phyloP scores from a whole-genome alignment of 1,140 invertebrate genomes.

The Tetramorium alpestre region DNA sequence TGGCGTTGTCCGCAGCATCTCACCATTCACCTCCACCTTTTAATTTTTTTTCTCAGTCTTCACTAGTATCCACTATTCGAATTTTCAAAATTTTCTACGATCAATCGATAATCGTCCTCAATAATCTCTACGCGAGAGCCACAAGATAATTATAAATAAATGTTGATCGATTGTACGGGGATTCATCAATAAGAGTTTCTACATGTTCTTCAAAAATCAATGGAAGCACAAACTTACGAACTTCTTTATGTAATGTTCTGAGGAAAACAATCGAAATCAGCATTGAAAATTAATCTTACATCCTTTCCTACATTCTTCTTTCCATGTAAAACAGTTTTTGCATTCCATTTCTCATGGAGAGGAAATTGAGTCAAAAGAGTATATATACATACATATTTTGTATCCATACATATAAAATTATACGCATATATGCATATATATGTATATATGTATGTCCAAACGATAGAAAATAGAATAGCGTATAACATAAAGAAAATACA shows the following conservation, averaged over 20 bases:
- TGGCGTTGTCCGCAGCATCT: conserved; percentile 82
- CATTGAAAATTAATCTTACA: not conserved
- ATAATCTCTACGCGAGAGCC: not conserved
- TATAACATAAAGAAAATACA: too few species aligned
- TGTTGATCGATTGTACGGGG: not conserved
- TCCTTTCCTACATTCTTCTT: not conserved
- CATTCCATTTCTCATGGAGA: not conserved
- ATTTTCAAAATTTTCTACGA: not conserved
- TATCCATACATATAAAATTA: too few species aligned
- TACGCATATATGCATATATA: too few species aligned
- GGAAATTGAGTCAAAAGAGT: not conserved
- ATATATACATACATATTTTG: not conserved
- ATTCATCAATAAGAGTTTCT: not conserved
- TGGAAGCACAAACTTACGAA: not conserved
- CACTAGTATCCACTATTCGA: conserved; percentile 16
- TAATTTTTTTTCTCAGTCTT: conserved; percentile 46
- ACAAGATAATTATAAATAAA: not conserved
- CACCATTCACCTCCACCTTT: conserved; percentile 60
- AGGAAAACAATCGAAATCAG: not conserved
- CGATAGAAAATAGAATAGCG: too few species aligned
- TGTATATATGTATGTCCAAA: too few species aligned
- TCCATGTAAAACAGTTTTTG: not conserved
- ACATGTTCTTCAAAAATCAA: not conserved
- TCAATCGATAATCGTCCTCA: not conserved
- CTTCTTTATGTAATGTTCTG: not conserved